Evolutionary conservation across 2,797 vertebrate genomes (phyloP).

Genomic region (Myotis daubentonii): DNA sequence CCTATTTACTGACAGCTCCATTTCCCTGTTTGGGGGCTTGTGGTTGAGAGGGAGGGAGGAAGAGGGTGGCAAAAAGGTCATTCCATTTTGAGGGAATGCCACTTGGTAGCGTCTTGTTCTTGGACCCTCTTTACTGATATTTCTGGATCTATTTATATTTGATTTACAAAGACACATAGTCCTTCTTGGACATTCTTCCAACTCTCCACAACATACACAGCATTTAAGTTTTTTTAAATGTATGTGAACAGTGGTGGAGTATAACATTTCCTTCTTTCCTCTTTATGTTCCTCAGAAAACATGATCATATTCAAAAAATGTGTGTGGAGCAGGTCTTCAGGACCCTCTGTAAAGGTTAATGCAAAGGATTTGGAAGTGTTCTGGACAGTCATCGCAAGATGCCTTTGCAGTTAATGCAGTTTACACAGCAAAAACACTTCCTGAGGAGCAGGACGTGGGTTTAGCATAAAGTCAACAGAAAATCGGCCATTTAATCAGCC

Average conservation of each 20-base stretch:
- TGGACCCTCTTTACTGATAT: background rate
- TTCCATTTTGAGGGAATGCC: background rate
- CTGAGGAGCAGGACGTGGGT: background rate
- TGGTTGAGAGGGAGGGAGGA: background rate
- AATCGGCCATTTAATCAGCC: background rate
- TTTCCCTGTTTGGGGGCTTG: background rate
- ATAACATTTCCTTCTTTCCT: background rate
- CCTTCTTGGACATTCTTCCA: background rate
- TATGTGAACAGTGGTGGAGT: background rate
- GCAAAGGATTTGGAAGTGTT: background rate
- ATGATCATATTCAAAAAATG: background rate
- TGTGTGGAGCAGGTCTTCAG: background rate
- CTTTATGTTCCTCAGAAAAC: background rate
- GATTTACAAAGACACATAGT: constrained; percentile 1
- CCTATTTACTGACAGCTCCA: background rate
- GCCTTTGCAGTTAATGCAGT: background rate
- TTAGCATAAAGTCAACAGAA: background rate
- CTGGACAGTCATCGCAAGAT: background rate
- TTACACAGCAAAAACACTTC: background rate
- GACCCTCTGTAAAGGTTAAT: background rate
- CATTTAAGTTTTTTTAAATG: background rate
- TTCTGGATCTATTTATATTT: constrained; percentile 23
- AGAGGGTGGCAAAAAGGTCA: background rate
- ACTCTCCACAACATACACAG: background rate
- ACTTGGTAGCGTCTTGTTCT: background rate